These are phyloP conservation scores for Amphipyra berbera DNA, from an alignment of 2,888 invertebrate genomes.

Conservation along the genomic window DNA sequence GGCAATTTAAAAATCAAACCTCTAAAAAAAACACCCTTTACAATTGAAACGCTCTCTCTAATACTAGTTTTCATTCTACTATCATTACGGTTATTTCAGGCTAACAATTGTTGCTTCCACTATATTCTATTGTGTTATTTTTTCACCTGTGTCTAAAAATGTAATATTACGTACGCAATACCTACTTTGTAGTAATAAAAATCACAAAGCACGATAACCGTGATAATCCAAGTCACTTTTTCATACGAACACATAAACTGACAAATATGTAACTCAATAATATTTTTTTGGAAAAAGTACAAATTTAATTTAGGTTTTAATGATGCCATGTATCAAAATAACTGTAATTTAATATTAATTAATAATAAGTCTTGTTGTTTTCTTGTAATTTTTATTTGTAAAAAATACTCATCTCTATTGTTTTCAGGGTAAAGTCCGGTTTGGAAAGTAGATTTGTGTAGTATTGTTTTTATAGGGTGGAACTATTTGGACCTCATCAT, in stretches of 20 bases:
- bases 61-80: not conserved
- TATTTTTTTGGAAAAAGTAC: constrained; percentile 72
- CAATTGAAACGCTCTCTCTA: not conserved
- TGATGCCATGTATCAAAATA: constrained; percentile 79
- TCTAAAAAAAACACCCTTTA: too few species aligned
- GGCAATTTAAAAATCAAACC: too few species aligned
- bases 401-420: constrained; percentile 53
- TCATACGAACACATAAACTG: constrained; percentile 44
- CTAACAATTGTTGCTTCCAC: not conserved
- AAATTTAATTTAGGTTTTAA: constrained; percentile 73
- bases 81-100: not conserved
- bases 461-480: constrained; percentile 27
- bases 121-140: constrained; percentile 1
- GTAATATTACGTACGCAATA: not conserved
- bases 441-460: constrained; percentile 7
- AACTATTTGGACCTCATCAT: constrained; percentile 8
- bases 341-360: constrained; percentile 50
- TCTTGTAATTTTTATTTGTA: constrained; percentile 44
- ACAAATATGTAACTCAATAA: constrained; percentile 47
- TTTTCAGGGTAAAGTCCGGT: constrained; percentile 18
- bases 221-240: constrained; percentile 50
- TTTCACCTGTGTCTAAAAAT: not conserved
- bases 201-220: constrained; percentile 38
- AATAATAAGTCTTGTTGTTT: constrained; percentile 42
- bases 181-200: constrained; percentile 6